Evolutionary conservation across 2,888 invertebrate species (phyloP).

Genomic region (Tolmerus cingulatus): DNA sequence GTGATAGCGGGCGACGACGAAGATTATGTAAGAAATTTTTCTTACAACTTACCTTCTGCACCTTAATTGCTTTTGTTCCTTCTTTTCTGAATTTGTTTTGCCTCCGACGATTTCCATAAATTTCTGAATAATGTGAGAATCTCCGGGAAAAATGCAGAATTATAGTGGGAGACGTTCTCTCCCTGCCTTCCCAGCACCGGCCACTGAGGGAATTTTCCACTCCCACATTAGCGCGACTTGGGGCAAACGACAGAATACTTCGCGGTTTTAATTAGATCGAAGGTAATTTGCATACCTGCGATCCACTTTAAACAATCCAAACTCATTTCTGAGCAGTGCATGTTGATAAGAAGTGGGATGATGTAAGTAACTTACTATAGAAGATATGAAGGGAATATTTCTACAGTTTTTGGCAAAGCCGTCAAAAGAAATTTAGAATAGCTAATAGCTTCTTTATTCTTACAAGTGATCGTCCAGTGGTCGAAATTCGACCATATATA

Average conservation of each 20-base stretch:
- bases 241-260: neutral
- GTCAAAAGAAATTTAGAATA: no score
- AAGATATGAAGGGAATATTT: neutral
- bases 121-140: neutral
- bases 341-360: neutral
- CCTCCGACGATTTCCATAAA: neutral
- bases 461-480: no score
- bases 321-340: neutral
- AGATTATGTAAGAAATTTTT: neutral
- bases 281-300: neutral
- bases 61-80: neutral
- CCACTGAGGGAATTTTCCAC: neutral
- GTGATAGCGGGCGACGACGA: neutral
- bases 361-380: neutral
- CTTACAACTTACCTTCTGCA: neutral
- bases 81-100: neutral
- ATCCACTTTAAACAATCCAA: neutral
- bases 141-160: neutral
- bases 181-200: neutral
- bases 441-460: no score
- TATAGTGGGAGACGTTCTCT: neutral
- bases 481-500: no score
- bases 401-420: no score
- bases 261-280: neutral
- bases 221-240: slow-evolving; percentile 2